phyloP scores from a whole-genome alignment of 2,113 vertebrate species.

The Naja naja region DNA sequence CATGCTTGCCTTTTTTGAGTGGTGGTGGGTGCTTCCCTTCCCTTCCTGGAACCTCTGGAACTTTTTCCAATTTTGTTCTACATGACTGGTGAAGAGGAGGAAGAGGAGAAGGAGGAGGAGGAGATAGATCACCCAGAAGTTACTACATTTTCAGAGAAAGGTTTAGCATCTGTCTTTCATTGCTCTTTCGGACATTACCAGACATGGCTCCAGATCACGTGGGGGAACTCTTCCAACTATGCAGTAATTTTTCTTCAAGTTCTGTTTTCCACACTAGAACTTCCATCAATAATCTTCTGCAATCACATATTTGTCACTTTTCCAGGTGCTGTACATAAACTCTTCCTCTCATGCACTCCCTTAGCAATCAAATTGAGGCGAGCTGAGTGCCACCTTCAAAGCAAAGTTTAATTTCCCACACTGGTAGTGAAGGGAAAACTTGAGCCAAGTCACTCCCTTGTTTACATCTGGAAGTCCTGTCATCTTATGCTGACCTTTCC shows the following conservation, averaged over 20 bases:
- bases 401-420: conserved; percentile 21
- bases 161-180: not conserved
- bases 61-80: not conserved
- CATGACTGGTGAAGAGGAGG: not conserved
- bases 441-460: not conserved
- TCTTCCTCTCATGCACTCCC: not conserved
- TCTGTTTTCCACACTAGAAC: not conserved
- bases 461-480: not conserved
- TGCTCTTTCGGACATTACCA: not conserved
- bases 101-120: not conserved
- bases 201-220: not conserved
- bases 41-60: not conserved
- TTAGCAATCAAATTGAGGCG: not conserved
- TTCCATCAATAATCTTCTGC: not conserved
- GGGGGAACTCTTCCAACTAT: not conserved
- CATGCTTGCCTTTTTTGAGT: not conserved
- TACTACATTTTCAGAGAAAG: not conserved
- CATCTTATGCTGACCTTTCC: conserved; percentile 1
- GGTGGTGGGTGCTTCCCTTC: not conserved
- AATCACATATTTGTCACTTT: not conserved
- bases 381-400: not conserved
- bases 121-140: not conserved
- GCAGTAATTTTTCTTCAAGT: not conserved
- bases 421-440: not conserved
- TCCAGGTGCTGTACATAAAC: not conserved